A percentile compares a stretch with the other conserved stretches of the same genome.
Evolutionary conservation across 2,888 invertebrate genomes (phyloP).

Genomic region (Therioaphis trifolii): DNA sequence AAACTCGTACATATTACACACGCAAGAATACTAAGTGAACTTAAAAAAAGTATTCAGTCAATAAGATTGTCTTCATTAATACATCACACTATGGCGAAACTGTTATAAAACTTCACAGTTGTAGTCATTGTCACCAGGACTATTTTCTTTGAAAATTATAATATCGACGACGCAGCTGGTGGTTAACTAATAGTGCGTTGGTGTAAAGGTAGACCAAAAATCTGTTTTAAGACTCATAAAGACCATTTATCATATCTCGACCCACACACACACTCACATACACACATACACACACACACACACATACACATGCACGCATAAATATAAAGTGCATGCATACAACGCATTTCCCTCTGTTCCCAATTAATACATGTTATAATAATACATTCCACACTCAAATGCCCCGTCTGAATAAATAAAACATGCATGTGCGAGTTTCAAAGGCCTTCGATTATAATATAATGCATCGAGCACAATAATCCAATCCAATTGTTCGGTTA

Average conservation of each 20-base stretch:
- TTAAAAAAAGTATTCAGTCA: not conserved
- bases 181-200: slow-evolving; percentile 32
- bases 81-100: not conserved
- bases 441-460: not conserved
- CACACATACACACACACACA: too few species aligned
- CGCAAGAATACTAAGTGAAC: too few species aligned
- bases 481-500: not conserved
- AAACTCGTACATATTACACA: too few species aligned
- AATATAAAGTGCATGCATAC: not conserved
- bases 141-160: slow-evolving; percentile 24
- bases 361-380: not conserved
- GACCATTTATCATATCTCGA: slow-evolving; percentile 17
- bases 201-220: not conserved
- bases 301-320: not conserved
- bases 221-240: slow-evolving; percentile 11
- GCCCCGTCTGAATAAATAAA: not conserved
- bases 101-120: not conserved
- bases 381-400: not conserved
- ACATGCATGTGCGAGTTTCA: not conserved
- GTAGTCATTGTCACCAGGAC: not conserved
- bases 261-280: not conserved
- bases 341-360: not conserved
- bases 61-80: not conserved
- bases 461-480: not conserved
- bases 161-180: not conserved